phyloP scores from a whole-genome alignment of 2,113 vertebrate genomes.

The Apus apus region DNA sequence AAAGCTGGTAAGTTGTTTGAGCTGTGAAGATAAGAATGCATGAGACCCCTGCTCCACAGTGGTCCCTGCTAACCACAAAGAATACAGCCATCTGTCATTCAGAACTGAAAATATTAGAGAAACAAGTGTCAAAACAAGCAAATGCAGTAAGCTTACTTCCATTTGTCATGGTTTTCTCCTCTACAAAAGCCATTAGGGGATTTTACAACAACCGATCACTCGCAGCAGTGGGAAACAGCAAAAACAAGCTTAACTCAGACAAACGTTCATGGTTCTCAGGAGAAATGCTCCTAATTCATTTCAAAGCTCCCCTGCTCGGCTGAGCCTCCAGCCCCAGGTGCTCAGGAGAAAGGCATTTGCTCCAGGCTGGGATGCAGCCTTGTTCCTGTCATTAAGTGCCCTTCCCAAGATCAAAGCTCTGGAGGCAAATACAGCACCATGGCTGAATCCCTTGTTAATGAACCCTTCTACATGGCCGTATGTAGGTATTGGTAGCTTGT shows the following conservation, averaged over 20 bases:
- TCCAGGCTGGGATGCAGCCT: fast-evolving
- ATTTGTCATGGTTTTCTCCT: neutral
- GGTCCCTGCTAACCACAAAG: neutral
- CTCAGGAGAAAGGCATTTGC: neutral
- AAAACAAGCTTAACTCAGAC: neutral
- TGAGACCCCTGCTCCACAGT: neutral
- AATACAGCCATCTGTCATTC: neutral
- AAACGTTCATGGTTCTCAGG: neutral
- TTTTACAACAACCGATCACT: neutral
- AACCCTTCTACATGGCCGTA: neutral
- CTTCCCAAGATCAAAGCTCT: constrained; percentile 33
- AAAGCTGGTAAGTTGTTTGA: neutral
- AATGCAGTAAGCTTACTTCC: neutral
- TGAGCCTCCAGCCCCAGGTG: neutral
- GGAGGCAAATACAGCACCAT: neutral
- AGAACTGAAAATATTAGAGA: neutral
- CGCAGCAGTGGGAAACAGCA: neutral
- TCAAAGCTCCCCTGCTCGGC: neutral
- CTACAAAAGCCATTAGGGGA: neutral
- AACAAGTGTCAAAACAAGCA: neutral
- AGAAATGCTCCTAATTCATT: neutral
- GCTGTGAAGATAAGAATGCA: neutral
- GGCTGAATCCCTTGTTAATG: neutral
- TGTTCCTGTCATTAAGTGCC: neutral
- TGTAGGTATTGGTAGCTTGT: fast-evolving